Conservation (phyloP, 2,888 invertebrate genomes). For the Mimachlamys varia region DNA sequence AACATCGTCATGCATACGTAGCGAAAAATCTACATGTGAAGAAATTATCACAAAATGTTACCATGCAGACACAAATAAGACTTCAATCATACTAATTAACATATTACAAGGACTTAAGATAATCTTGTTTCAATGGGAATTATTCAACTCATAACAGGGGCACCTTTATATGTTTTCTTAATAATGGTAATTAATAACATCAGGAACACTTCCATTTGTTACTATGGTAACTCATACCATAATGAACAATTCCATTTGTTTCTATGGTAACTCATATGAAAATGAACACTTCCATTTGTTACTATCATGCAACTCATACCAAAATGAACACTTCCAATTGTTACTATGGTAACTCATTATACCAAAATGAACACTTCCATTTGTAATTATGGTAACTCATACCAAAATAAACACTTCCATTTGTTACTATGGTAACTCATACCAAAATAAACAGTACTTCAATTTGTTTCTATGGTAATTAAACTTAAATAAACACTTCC, state of each 20-base stretch:
- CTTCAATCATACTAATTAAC: too few species aligned
- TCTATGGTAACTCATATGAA: background rate
- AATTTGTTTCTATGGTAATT: background rate
- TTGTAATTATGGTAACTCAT: background rate
- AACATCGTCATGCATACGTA: background rate
- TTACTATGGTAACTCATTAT: background rate
- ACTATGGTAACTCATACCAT: background rate
- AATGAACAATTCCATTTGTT: background rate
- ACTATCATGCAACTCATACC: background rate
- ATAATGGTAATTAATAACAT: background rate
- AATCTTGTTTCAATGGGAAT: background rate
- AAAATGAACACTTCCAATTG: background rate
- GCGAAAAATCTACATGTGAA: background rate
- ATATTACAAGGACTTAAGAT: background rate
- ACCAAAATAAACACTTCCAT: background rate
- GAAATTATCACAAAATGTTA: background rate
- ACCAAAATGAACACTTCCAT: background rate
- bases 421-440: background rate
- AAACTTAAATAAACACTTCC: background rate
- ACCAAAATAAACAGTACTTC: background rate
- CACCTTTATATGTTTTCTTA: too few species aligned
- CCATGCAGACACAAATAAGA: too few species aligned
- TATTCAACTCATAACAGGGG: background rate
- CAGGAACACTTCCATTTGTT: background rate
- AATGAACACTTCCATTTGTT: background rate